Evolutionary conservation across 2,113 vertebrate genomes (phyloP).

Genomic region (Chitala chitala): DNA sequence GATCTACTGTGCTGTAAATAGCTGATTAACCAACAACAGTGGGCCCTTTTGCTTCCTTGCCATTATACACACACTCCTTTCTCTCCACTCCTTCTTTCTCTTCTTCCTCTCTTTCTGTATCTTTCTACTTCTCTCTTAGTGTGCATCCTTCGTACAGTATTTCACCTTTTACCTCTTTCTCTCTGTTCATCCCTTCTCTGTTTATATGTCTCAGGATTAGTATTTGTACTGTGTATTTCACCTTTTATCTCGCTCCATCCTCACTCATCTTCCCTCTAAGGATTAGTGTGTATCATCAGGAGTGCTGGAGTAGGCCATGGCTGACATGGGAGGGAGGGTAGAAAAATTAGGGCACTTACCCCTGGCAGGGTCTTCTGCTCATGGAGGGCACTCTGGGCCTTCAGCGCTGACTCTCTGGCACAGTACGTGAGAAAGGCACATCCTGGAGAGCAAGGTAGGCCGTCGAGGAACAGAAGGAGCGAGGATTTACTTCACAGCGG

Average conservation of each 20-base stretch:
- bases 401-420: conserved; percentile 95
- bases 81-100: conserved; percentile 16
- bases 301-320: conserved; percentile 44
- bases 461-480: conserved; percentile 27
- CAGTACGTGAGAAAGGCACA: conserved; percentile 98
- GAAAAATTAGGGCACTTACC: conserved; percentile 70
- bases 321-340: conserved; percentile 1
- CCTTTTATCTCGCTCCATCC: background rate
- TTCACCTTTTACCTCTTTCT: too few species aligned
- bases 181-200: too few species aligned
- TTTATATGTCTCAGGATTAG: too few species aligned
- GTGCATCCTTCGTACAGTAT: too few species aligned
- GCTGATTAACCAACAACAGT: conserved; percentile 44
- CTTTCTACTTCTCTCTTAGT: too few species aligned
- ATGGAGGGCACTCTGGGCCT: conserved; percentile 93
- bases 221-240: too few species aligned
- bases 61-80: background rate
- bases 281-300: conserved; percentile 40
- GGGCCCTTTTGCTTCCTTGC: conserved; percentile 25
- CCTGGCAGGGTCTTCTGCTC: conserved; percentile 97
- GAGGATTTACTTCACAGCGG: conserved; percentile 14
- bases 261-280: conserved; percentile 28
- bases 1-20: conserved; percentile 45
- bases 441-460: conserved; percentile 60
- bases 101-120: too few species aligned